Evolutionary conservation across 2,888 invertebrate species (phyloP), one percentile per base, ranked within the genome.

Genomic region (Harpalus rufipes): DNA sequence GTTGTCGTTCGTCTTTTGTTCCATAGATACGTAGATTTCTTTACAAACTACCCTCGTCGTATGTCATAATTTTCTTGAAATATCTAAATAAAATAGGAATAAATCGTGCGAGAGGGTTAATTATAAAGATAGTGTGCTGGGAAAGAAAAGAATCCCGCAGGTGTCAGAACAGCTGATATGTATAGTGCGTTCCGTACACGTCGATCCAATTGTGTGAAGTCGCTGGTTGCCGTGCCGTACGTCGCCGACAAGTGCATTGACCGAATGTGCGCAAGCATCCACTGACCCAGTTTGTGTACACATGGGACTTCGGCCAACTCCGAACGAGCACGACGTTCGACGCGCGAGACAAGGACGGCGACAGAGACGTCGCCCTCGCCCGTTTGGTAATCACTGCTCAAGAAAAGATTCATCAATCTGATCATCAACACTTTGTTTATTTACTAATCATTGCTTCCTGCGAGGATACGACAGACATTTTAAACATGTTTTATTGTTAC

Each of bases 261-360:
- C 91, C 91, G 88, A 90, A 90, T 90, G 90, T 86, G 86, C 89
- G 89, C 89, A 89, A 90, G 90, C 90, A 91, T 91, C 85, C 91
- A 91, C 90, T 91, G 91, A 91, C 91, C 91, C 89, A 91, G 90
- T 91, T 91, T 89, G 84, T 84, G 89, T 90, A 90, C 90, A 90
- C 89, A 89, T 90, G 90, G 89, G 89, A 89, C 88, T 87, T 88
- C 88, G 88, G 87, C 86, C 87, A 87, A 88, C 88, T 87, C 88
- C 88, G 88, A 51, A 85, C 79, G 85, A 80, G 80, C 86, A 86
- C 87, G 87, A 85, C 85, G 78, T 86, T 86, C 44, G 84, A 84
- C 86, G 85, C 86, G 81, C 84, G 86, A 51, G 59, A 59, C 83
- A 44, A 74, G 72, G 72, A 74, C 68, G 32, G 41, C 44, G 16